Percentiles rank a stretch among this genome's conserved stretches.
Evolutionary conservation across 2,113 vertebrate species (phyloP).

Genomic region (Falcunculus frontatus): DNA sequence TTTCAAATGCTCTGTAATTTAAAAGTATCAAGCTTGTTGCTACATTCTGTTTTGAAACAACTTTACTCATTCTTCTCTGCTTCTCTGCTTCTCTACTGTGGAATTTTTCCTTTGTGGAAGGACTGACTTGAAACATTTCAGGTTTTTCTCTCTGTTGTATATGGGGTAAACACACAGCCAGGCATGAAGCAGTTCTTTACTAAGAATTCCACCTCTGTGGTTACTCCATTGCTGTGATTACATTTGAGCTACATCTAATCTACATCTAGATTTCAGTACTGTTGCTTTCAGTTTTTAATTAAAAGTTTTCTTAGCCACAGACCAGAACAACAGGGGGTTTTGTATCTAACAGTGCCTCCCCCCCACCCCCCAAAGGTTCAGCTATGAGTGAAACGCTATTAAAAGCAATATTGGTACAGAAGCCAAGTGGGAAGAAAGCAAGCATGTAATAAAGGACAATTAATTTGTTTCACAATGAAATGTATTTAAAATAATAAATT

Average conservation of each 20-base stretch:
- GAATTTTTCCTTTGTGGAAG: not conserved
- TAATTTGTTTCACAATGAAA: not conserved
- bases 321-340: not conserved
- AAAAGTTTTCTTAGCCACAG: not conserved
- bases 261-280: not conserved
- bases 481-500: not conserved
- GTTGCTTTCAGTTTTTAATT: not conserved
- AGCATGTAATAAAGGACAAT: not conserved
- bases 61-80: not conserved
- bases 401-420: not conserved
- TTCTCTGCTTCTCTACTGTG: not conserved
- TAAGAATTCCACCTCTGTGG: not conserved
- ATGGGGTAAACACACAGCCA: not conserved
- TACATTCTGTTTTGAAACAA: not conserved
- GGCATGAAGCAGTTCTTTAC: not conserved
- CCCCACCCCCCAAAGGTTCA: not conserved
- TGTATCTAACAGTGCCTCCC: not conserved
- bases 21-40: not conserved
- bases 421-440: not conserved
- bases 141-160: not conserved
- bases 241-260: not conserved
- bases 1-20: not conserved
- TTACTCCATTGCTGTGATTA: not conserved
- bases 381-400: not conserved
- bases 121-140: not conserved